These are phyloP conservation scores for Scelioninae gen. 1 DNA, from an alignment of 2,888 invertebrate genomes.

Conservation along the genomic window DNA sequence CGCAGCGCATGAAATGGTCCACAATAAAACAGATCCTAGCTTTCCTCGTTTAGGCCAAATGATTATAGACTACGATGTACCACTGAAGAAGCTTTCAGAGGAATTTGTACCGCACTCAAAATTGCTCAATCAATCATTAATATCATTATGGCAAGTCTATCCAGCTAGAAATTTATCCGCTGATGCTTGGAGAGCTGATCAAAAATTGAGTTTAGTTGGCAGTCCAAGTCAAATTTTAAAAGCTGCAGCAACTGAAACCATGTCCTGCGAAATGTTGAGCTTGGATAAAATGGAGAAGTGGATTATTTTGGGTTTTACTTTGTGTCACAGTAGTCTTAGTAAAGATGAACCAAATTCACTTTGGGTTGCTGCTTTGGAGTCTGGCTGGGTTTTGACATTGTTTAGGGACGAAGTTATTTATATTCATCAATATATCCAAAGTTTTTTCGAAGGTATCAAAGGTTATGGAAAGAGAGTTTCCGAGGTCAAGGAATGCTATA, in stretches of 20 bases:
- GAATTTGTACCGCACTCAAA: constrained; percentile 98
- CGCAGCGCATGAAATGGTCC: constrained; percentile 98
- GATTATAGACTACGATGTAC: constrained; percentile 98
- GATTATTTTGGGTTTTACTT: constrained; percentile 97
- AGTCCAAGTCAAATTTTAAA: constrained; percentile 97
- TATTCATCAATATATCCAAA: constrained; percentile 96
- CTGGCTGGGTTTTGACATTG: constrained; percentile 96
- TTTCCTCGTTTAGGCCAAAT: constrained; percentile 98
- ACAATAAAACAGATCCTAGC: constrained; percentile 94
- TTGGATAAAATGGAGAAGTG: constrained; percentile 98
- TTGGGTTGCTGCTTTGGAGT: constrained; percentile 96
- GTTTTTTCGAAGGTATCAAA: constrained; percentile 97
- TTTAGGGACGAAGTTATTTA: constrained; percentile 99
- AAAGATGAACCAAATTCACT: constrained; percentile 92
- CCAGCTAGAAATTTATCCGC: constrained; percentile 95
- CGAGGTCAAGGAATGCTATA: constrained; percentile 98
- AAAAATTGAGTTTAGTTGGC: constrained; percentile 96
- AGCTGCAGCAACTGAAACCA: constrained; percentile 96
- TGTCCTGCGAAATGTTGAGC: constrained; percentile 99
- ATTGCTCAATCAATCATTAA: constrained; percentile 92
- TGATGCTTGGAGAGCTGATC: constrained; percentile 96
- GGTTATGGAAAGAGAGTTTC: constrained; percentile 96
- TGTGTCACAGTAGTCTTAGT: constrained; percentile 95
- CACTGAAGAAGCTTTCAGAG: constrained; percentile 96
- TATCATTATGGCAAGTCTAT: constrained; percentile 95